These are phyloP conservation scores for Ianthella basta DNA, from an alignment of 37 sponge, comb jelly and placozoan genomes.

Conservation along the genomic window DNA sequence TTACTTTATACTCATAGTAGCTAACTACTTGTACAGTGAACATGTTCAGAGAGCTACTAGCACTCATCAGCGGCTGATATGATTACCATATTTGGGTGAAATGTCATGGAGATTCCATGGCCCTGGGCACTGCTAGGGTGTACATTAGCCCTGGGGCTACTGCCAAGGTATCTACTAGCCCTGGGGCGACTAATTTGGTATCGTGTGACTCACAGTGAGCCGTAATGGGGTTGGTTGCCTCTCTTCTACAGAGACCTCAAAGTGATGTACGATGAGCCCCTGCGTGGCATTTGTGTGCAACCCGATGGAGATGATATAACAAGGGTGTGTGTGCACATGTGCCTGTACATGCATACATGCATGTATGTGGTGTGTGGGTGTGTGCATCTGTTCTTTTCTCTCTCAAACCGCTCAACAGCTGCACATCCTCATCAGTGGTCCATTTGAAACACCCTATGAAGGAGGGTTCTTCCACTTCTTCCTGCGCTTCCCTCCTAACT, in stretches of 20 bases:
- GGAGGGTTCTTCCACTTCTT: slow-evolving; percentile 90
- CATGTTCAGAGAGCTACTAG: too few relatives aligned
- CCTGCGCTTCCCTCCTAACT: slow-evolving; percentile 81
- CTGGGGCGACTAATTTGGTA: too few relatives aligned
- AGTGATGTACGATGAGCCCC: slow-evolving; percentile 60
- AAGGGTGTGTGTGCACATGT: slow-evolving; percentile 23
- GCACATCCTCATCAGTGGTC: slow-evolving; percentile 81
- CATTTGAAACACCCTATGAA: slow-evolving; percentile 93
- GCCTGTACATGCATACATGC: neutral
- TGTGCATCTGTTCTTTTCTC: slow-evolving; percentile 2
- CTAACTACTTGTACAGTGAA: too few relatives aligned
- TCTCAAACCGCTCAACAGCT: slow-evolving; percentile 46
- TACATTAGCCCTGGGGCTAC: too few relatives aligned
- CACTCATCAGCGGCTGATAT: too few relatives aligned
- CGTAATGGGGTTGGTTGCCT: neutral
- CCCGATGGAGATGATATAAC: slow-evolving; percentile 86
- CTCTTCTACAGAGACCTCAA: slow-evolving; percentile 71
- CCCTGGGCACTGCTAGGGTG: too few relatives aligned
- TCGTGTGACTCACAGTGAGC: neutral
- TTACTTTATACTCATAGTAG: too few relatives aligned
- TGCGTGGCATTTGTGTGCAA: slow-evolving; percentile 83
- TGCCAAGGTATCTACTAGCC: too few relatives aligned
- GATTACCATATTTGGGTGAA: too few relatives aligned
- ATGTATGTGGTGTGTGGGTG: slow-evolving; percentile 34
- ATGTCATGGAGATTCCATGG: too few relatives aligned